phyloP scores from a whole-genome alignment of 2,888 invertebrate genomes.

The Scelioninae gen. 2 region DNA sequence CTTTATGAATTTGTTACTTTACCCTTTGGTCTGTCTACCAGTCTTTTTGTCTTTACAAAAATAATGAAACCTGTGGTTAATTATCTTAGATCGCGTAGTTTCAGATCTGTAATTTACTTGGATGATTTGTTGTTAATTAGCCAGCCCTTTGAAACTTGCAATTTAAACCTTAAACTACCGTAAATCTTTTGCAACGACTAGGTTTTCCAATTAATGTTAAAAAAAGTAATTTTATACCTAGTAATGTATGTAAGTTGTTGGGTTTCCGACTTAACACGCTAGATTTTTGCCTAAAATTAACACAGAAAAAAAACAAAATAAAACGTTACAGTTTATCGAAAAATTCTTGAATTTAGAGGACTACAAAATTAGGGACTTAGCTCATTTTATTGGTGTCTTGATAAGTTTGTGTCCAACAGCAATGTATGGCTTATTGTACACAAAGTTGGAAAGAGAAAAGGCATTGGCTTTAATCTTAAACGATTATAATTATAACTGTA shows the following conservation, averaged over 20 bases:
- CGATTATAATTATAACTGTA: not conserved
- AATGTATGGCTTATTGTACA: not conserved
- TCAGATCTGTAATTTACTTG: slow-evolving; percentile 19
- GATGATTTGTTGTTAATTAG: slow-evolving; percentile 12
- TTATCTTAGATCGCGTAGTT: slow-evolving; percentile 7
- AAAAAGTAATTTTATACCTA: not conserved
- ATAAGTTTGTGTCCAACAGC: not conserved
- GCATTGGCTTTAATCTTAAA: not conserved
- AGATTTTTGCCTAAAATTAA: too few species aligned
- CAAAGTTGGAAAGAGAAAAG: not conserved
- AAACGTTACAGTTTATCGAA: too few species aligned
- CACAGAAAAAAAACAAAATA: too few species aligned
- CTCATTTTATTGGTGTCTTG: not conserved
- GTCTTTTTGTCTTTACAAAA: slow-evolving; percentile 64
- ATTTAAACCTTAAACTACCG: not conserved
- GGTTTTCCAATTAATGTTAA: not conserved
- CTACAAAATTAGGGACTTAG: not conserved
- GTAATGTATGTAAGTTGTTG: too few species aligned
- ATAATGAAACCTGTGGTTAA: not conserved
- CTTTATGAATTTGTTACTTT: slow-evolving; percentile 61
- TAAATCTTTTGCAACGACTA: not conserved
- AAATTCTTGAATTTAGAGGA: too few species aligned
- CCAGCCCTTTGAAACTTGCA: not conserved
- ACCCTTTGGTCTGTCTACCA: slow-evolving; percentile 54
- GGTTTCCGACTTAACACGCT: too few species aligned